These are phyloP conservation scores for Zaprionus camerounensis DNA, from an alignment of 1,140 invertebrate genomes.

Conservation along the genomic window DNA sequence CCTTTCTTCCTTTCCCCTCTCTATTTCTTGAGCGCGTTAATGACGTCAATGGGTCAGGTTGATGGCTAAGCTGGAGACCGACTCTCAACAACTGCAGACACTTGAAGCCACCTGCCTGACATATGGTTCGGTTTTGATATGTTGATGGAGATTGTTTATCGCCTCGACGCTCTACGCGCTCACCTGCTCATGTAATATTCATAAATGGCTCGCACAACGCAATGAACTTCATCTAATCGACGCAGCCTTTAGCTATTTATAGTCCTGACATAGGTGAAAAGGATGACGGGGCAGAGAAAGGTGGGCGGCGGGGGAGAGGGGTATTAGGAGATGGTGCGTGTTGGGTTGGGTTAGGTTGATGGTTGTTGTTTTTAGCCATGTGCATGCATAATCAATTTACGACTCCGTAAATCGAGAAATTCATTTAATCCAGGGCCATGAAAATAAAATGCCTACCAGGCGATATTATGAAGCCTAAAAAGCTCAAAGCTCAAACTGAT, in stretches of 20 bases:
- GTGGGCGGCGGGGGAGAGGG: no score
- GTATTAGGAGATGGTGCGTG: no score
- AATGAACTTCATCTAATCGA: constrained; percentile 66
- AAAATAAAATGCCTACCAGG: constrained; percentile 59
- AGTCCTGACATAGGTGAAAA: constrained; percentile 31
- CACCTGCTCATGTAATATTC: constrained; percentile 65
- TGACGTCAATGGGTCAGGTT: constrained; percentile 2
- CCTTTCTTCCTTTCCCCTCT: background rate
- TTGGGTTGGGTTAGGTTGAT: background rate
- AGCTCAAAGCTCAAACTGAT: constrained; percentile 46
- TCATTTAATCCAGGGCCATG: constrained; percentile 50
- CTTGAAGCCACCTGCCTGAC: constrained; percentile 41
- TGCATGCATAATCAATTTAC: constrained; percentile 73
- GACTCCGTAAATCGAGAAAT: constrained; percentile 59
- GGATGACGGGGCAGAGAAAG: background rate
- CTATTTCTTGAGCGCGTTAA: background rate
- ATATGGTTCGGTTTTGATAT: constrained; percentile 50
- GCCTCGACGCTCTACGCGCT: constrained; percentile 23
- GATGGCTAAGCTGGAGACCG: background rate
- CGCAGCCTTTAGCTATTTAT: constrained; percentile 56
- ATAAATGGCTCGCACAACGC: constrained; percentile 51
- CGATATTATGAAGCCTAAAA: constrained; percentile 45
- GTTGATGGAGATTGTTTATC: constrained; percentile 67
- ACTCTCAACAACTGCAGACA: constrained; percentile 14
- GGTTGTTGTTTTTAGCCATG: constrained; percentile 28